Conservation (phyloP, 2,797 vertebrate genomes). For the Botia almorhae region DNA sequence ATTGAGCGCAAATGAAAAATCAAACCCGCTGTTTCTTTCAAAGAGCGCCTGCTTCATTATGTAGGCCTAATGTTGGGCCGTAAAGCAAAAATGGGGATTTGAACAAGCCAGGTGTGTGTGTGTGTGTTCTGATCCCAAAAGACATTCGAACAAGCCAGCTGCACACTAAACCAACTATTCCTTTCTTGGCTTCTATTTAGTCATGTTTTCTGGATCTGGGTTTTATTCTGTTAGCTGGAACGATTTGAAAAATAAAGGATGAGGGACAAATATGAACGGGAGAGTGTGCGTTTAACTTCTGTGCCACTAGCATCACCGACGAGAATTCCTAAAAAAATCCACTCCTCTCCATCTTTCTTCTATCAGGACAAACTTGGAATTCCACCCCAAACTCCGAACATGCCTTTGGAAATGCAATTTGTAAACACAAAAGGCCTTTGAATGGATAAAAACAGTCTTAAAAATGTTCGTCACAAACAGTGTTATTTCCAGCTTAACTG, state of each 20-base stretch:
- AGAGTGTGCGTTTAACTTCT: not conserved
- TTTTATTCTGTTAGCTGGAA: constrained; percentile 71
- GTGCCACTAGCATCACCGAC: not conserved
- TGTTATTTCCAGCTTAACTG: not conserved
- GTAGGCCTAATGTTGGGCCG: constrained; percentile 34
- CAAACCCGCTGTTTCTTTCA: constrained; percentile 48
- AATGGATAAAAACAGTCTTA: not conserved
- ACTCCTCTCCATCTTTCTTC: not conserved
- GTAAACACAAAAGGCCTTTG: not conserved
- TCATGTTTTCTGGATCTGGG: constrained; percentile 6
- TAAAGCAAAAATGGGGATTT: constrained; percentile 31
- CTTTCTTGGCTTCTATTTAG: constrained; percentile 8
- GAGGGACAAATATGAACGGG: constrained; percentile 88
- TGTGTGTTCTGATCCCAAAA: constrained; percentile 12
- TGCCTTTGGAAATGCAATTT: not conserved
- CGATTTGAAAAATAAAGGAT: constrained; percentile 88
- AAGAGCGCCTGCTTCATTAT: constrained; percentile 55
- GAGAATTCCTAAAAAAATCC: not conserved
- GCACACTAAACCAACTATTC: constrained; percentile 32
- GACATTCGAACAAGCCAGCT: constrained; percentile 11
- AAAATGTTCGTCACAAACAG: not conserved
- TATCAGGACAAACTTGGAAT: not conserved
- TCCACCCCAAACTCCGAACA: not conserved
- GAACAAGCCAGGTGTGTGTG: constrained; percentile 20
- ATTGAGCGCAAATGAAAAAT: constrained; percentile 58